Conservation (phyloP, 2,113 vertebrate species). For the Anser brachyrhynchus region DNA sequence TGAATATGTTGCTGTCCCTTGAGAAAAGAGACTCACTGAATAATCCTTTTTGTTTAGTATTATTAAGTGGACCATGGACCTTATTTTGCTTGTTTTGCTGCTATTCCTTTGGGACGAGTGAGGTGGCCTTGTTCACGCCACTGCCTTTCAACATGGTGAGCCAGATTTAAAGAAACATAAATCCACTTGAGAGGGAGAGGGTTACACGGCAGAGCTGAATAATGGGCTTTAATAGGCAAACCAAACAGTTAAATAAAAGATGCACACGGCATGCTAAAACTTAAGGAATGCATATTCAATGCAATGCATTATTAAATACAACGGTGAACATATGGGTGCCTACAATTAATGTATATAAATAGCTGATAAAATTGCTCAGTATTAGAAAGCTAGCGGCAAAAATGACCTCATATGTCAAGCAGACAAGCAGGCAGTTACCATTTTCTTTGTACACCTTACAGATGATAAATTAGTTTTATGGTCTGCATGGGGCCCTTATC, state of each 20-base stretch:
- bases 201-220: slow-evolving; percentile 70
- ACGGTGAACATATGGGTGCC: slow-evolving; percentile 82
- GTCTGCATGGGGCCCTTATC: slow-evolving; percentile 83
- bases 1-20: slow-evolving; percentile 49
- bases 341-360: slow-evolving; percentile 89
- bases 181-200: slow-evolving; percentile 46
- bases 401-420: slow-evolving; percentile 87
- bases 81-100: slow-evolving; percentile 72
- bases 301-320: slow-evolving; percentile 84
- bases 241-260: slow-evolving; percentile 81
- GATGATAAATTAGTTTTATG: slow-evolving; percentile 88
- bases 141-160: slow-evolving; percentile 61
- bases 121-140: slow-evolving; percentile 75
- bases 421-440: slow-evolving; percentile 84
- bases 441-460: slow-evolving; percentile 86
- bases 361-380: slow-evolving; percentile 85
- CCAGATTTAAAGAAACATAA: slow-evolving; percentile 77
- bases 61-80: slow-evolving; percentile 75
- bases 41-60: slow-evolving; percentile 77
- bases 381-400: slow-evolving; percentile 86
- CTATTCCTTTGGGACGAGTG: slow-evolving; percentile 47
- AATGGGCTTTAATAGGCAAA: slow-evolving; percentile 79
- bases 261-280: slow-evolving; percentile 76
- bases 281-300: slow-evolving; percentile 83
- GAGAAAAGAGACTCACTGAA: slow-evolving; percentile 72